phyloP scores from a whole-genome alignment of 2,113 vertebrate species.

The Nibea coibor region DNA sequence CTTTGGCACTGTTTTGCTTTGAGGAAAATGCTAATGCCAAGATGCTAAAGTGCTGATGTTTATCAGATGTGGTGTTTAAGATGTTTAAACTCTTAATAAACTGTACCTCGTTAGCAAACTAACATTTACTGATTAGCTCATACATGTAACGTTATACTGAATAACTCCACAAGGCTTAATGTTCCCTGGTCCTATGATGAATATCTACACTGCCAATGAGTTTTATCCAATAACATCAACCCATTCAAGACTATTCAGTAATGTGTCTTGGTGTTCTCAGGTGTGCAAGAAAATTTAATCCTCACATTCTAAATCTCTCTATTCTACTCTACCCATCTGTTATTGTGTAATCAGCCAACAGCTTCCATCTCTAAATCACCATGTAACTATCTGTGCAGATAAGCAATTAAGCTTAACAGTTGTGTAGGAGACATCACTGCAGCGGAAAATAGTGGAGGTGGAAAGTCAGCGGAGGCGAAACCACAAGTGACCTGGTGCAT shows the following conservation, averaged over 20 bases:
- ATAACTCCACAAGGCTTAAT: neutral
- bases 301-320: constrained; percentile 14
- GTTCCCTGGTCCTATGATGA: neutral
- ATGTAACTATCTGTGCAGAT: constrained; percentile 26
- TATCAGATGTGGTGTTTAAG: neutral
- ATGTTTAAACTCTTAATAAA: neutral
- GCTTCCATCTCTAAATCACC: constrained; percentile 24
- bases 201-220: neutral
- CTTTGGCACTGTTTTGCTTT: neutral
- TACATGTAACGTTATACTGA: too few relatives aligned
- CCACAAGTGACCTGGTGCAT: neutral
- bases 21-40: neutral
- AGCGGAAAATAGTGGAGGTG: constrained; percentile 3
- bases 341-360: constrained; percentile 27
- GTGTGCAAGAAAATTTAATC: constrained; percentile 33
- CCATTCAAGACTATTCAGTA: neutral
- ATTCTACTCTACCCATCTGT: constrained; percentile 11
- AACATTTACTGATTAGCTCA: neutral
- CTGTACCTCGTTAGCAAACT: neutral
- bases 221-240: constrained; percentile 17
- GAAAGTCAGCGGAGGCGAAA: neutral
- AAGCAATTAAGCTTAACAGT: constrained; percentile 19
- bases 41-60: neutral
- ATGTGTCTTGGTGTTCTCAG: constrained; percentile 18
- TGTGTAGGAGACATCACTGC: constrained; percentile 3